A percentile compares a stretch with the other conserved stretches of the same genome.
phyloP scores from a whole-genome alignment of 2,888 invertebrate genomes.

The Polydrusus pterygomalis region DNA sequence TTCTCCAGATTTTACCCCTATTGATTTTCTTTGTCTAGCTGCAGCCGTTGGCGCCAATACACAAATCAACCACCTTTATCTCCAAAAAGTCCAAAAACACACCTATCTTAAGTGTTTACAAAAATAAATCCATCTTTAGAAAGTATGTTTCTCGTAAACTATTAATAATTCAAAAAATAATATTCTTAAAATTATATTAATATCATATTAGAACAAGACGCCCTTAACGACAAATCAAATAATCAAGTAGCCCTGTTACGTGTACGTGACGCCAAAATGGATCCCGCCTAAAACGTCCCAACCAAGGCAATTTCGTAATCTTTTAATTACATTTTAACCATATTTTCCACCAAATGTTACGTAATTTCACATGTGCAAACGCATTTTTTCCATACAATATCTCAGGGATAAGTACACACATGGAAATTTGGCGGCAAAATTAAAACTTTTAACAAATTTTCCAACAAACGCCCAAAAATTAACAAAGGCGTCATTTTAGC shows the following conservation, averaged over 20 bases:
- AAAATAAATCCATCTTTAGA: too few relatives aligned
- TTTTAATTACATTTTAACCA: conserved; percentile 1
- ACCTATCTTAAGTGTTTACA: background rate
- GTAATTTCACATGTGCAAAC: conserved; percentile 22
- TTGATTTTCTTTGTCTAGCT: conserved; percentile 14
- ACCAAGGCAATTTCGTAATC: conserved; percentile 41
- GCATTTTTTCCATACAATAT: conserved; percentile 11
- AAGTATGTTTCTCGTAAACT: too few relatives aligned
- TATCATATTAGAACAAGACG: conserved; percentile 4
- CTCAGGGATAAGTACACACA: conserved; percentile 37
- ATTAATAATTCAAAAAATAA: too few relatives aligned
- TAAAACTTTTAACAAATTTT: conserved; percentile 57
- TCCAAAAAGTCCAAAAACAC: background rate
- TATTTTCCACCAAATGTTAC: conserved; percentile 22
- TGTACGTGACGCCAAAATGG: conserved; percentile 52
- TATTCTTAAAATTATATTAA: background rate
- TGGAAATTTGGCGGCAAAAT: conserved; percentile 68
- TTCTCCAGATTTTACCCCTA: conserved; percentile 18
- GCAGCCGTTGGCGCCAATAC: conserved; percentile 10
- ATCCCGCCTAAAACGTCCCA: conserved; percentile 45
- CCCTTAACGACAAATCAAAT: conserved; percentile 18
- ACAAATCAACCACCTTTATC: background rate
- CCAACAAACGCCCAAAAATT: conserved; percentile 64
- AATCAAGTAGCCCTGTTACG: conserved; percentile 40
- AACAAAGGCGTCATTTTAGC: conserved; percentile 66